Evolutionary conservation across 1,140 invertebrate species (phyloP).

Genomic region (Brachionus sp.): DNA sequence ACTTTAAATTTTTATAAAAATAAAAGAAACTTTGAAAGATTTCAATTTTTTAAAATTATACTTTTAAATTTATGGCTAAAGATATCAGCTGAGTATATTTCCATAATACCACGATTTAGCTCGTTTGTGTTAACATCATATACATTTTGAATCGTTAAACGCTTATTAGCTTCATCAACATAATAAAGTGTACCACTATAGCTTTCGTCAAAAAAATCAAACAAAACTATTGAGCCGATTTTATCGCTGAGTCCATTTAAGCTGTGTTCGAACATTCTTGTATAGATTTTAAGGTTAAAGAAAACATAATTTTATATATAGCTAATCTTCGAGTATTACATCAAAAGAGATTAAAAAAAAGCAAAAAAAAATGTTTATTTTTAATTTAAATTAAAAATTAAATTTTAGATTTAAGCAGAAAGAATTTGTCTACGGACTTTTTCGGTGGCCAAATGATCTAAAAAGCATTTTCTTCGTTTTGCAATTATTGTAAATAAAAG

Average conservation of each 20-base stretch:
- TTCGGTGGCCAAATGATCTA: conserved; percentile 25
- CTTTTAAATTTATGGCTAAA: neutral
- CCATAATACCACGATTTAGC: neutral
- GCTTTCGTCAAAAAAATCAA: neutral
- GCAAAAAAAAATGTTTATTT: neutral
- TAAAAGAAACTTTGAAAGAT: neutral
- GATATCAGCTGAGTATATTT: neutral
- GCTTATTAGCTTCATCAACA: neutral
- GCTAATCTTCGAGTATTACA: neutral
- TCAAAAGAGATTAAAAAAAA: conserved; percentile 5
- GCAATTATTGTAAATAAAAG: neutral
- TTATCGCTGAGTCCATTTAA: neutral
- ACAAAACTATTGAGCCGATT: neutral
- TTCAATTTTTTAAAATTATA: neutral
- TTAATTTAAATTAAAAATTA: neutral
- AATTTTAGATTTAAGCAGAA: neutral
- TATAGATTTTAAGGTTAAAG: neutral
- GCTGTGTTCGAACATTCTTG: neutral
- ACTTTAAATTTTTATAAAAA: neutral
- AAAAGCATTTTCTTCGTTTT: neutral
- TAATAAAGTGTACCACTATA: neutral
- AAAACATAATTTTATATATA: neutral
- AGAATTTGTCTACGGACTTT: conserved; percentile 32
- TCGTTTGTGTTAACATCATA: neutral
- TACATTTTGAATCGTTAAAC: neutral